These are phyloP conservation scores for Cordilura impudica DNA, from an alignment of 2,888 invertebrate genomes.

Conservation along the genomic window DNA sequence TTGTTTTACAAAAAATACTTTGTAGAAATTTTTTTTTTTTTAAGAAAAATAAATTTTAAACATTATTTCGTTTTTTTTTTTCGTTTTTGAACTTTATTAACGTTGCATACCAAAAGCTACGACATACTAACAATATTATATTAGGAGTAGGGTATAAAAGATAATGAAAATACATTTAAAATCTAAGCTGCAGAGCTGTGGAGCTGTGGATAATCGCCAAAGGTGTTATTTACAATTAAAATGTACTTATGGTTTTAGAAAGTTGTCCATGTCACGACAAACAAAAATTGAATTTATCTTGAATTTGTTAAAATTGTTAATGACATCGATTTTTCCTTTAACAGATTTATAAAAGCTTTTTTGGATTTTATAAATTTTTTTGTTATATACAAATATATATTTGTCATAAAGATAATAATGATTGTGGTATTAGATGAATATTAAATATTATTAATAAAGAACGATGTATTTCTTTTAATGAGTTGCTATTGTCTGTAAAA, in stretches of 20 bases:
- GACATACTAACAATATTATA: too few relatives aligned
- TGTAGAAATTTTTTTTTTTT: too few relatives aligned
- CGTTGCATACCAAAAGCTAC: too few relatives aligned
- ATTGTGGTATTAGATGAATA: not conserved
- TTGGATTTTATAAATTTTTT: too few relatives aligned
- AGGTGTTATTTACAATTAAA: slow-evolving; percentile 48
- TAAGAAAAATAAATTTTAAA: too few relatives aligned
- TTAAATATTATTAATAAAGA: not conserved
- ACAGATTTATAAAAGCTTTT: too few relatives aligned
- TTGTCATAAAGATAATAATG: not conserved
- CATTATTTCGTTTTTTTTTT: too few relatives aligned
- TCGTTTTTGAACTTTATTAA: too few relatives aligned
- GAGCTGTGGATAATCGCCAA: slow-evolving; percentile 40
- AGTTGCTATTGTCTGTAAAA: too few relatives aligned
- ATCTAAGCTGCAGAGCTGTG: slow-evolving; percentile 3
- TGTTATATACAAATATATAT: too few relatives aligned
- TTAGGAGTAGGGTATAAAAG: not conserved
- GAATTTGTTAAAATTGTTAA: not conserved
- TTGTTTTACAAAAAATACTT: too few relatives aligned
- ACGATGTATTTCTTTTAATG: too few relatives aligned
- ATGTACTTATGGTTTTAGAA: not conserved
- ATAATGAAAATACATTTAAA: slow-evolving; percentile 1
- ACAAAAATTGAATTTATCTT: not conserved
- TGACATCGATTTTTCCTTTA: not conserved
- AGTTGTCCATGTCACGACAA: not conserved